These are phyloP conservation scores for Sinocyclocheilus anophthalmus DNA, from an alignment of 2,113 vertebrate genomes.

Conservation along the genomic window DNA sequence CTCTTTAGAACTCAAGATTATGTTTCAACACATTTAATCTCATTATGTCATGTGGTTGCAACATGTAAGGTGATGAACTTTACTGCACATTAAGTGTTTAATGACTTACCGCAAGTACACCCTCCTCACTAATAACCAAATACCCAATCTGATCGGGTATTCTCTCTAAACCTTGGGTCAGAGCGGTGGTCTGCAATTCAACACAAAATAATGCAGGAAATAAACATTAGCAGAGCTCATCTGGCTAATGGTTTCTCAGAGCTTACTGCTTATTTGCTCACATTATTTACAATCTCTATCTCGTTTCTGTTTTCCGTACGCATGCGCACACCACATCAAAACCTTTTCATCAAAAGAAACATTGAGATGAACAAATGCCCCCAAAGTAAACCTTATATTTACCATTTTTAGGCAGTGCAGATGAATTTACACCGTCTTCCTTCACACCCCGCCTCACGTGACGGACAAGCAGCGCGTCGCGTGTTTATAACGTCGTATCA, in stretches of 20 bases:
- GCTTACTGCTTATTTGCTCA: too few species aligned
- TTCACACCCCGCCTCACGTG: conserved; percentile 27
- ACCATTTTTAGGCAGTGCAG: conserved; percentile 28
- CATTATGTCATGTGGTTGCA: not conserved
- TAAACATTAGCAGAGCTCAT: not conserved
- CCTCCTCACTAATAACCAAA: conserved; percentile 89
- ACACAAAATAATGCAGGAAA: not conserved
- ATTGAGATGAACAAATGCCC: not conserved
- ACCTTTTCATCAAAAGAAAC: not conserved
- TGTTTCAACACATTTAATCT: too few species aligned
- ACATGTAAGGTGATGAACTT: not conserved
- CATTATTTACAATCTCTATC: not conserved
- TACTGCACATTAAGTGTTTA: not conserved
- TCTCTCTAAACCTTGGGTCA: conserved; percentile 88
- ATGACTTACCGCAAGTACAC: conserved; percentile 83
- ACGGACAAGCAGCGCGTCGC: conserved; percentile 3
- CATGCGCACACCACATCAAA: not conserved
- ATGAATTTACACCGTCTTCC: conserved; percentile 17
- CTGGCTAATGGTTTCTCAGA: too few species aligned
- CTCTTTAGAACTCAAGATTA: too few species aligned
- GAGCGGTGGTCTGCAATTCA: conserved; percentile 78
- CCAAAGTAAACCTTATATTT: not conserved
- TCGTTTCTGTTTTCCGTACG: not conserved
- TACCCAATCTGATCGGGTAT: conserved; percentile 89
- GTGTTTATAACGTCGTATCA: not conserved